Conservation (phyloP, 2,797 vertebrate genomes). For the Podargus strigoides region DNA sequence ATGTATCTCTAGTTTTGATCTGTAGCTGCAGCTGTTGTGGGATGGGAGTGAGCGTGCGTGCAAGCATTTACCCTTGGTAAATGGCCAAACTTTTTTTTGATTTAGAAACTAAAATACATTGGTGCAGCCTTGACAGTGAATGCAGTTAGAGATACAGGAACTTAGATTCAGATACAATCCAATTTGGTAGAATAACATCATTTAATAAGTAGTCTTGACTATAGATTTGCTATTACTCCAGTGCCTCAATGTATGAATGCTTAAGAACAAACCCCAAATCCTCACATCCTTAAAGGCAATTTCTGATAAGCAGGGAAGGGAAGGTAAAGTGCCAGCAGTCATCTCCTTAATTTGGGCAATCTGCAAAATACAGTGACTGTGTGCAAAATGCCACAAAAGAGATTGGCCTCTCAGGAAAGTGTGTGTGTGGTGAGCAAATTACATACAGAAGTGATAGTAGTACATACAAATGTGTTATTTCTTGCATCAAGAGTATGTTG, state of each 20-base stretch:
- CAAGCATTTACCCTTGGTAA: not conserved
- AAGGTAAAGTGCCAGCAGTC: not conserved
- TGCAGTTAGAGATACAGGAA: not conserved
- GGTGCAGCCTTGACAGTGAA: not conserved
- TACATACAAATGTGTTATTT: not conserved
- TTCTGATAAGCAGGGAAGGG: not conserved
- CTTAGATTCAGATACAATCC: fast-evolving
- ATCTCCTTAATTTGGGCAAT: not conserved
- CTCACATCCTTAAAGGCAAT: not conserved
- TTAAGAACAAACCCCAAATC: not conserved
- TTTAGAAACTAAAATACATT: not conserved
- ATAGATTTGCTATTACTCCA: not conserved
- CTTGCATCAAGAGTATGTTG: not conserved
- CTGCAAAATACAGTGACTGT: not conserved
- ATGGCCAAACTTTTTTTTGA: not conserved
- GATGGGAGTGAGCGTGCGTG: not conserved
- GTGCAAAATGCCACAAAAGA: not conserved
- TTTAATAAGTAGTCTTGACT: not conserved
- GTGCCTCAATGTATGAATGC: not conserved
- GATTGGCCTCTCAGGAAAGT: not conserved
- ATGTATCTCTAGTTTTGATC: not conserved
- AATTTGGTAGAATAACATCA: not conserved
- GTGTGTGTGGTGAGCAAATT: not conserved
- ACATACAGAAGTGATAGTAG: not conserved
- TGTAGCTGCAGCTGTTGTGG: not conserved